phyloP scores from a whole-genome alignment of 2,888 invertebrate species.

The Tipula helvola region DNA sequence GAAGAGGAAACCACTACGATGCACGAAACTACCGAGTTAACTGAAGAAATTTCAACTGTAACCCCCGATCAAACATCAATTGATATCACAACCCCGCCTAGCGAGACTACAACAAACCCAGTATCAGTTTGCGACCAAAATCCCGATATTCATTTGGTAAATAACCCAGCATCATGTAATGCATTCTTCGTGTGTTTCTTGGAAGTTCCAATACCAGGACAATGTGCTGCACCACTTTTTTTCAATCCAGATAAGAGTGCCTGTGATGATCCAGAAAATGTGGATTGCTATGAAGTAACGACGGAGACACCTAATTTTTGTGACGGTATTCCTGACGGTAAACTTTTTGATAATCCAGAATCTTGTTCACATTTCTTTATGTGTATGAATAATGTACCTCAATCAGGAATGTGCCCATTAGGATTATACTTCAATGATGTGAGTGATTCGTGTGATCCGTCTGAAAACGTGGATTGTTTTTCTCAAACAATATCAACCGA shows the following conservation, averaged over 20 bases:
- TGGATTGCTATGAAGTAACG: neutral
- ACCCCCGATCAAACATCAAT: neutral
- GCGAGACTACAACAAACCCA: neutral
- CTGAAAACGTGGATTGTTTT: neutral
- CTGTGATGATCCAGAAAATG: constrained; percentile 13
- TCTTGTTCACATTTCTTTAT: neutral
- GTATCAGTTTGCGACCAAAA: neutral
- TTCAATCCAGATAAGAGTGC: constrained; percentile 12
- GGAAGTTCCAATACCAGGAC: neutral
- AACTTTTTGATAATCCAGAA: neutral
- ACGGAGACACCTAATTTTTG: neutral
- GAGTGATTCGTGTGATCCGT: neutral
- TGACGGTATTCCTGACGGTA: neutral
- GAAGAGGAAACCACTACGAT: neutral
- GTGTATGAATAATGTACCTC: neutral
- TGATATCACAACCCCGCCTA: neutral
- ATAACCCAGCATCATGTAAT: neutral
- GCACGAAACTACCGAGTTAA: neutral
- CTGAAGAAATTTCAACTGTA: neutral
- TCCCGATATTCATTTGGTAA: neutral
- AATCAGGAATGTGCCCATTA: neutral
- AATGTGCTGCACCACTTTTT: constrained; percentile 11
- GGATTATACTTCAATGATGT: neutral
- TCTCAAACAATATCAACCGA: neutral
- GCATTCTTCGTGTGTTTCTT: neutral